Conservation (phyloP, 1,140 invertebrate genomes). For the Hylaeus anthracinus region DNA sequence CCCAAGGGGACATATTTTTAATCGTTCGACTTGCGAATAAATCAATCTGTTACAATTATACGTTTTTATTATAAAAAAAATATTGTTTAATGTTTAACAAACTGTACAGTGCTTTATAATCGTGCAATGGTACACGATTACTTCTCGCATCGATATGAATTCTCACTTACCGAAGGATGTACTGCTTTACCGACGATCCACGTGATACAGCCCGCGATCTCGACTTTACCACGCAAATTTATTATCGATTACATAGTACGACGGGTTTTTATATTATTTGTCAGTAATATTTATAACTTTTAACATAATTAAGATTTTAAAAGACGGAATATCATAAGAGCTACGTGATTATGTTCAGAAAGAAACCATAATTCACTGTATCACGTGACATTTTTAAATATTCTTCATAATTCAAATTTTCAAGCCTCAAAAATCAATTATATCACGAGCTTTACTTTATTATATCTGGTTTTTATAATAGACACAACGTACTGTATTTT, state of each 20-base stretch:
- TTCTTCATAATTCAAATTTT: too few relatives aligned
- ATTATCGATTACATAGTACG: not conserved
- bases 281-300: not conserved
- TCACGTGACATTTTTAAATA: too few relatives aligned
- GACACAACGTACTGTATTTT: not conserved
- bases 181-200: constrained; percentile 19
- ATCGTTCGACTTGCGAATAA: not conserved
- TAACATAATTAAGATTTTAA: not conserved
- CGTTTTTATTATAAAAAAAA: constrained; percentile 9
- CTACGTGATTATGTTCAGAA: too few relatives aligned
- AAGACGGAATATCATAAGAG: not conserved
- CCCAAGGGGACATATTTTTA: too few relatives aligned
- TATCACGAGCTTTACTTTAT: too few relatives aligned
- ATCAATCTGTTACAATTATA: not conserved
- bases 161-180: constrained; percentile 38
- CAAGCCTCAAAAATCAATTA: too few relatives aligned
- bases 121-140: not conserved
- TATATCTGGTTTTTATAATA: not conserved
- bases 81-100: constrained; percentile 4
- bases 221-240: not conserved
- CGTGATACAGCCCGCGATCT: constrained; percentile 3
- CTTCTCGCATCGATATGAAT: not conserved
- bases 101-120: constrained; percentile 14
- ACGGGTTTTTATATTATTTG: not conserved
- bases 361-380: too few relatives aligned